Percentiles rank a stretch among this genome's conserved stretches.
Conservation (phyloP, 2,888 invertebrate species). For the Meliscaeva auricollis region DNA sequence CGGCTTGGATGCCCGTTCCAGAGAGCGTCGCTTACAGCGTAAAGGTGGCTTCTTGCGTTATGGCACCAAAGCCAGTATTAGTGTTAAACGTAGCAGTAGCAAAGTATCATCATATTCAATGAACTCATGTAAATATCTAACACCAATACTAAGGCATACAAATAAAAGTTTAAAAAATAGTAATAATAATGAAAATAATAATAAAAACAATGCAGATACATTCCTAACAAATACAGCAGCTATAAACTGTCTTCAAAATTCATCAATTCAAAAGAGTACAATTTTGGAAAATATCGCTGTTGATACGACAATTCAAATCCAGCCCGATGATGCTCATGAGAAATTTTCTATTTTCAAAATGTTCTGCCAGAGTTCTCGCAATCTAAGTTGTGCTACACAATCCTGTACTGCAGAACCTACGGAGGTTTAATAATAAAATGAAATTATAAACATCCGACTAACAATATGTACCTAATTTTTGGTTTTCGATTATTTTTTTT, state of each 20-base stretch:
- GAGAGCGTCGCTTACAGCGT: slow-evolving; percentile 80
- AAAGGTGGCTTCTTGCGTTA: slow-evolving; percentile 79
- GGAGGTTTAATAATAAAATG: slow-evolving; percentile 79
- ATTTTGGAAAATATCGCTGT: slow-evolving; percentile 66
- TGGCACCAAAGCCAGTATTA: slow-evolving; percentile 78
- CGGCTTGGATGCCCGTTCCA: slow-evolving; percentile 80
- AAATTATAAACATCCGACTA: neutral
- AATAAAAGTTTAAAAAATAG: slow-evolving; percentile 66
- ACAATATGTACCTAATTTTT: slow-evolving; percentile 46
- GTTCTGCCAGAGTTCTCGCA: slow-evolving; percentile 83
- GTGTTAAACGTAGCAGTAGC: slow-evolving; percentile 82
- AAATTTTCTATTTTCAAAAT: slow-evolving; percentile 81
- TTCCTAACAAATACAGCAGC: slow-evolving; percentile 55
- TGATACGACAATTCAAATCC: slow-evolving; percentile 75
- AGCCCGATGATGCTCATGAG: slow-evolving; percentile 67
- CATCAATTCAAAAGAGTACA: slow-evolving; percentile 54
- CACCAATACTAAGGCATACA: slow-evolving; percentile 78
- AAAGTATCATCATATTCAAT: slow-evolving; percentile 83
- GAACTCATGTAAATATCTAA: slow-evolving; percentile 82
- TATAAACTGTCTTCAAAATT: slow-evolving; percentile 49
- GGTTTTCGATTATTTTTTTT: slow-evolving; percentile 2
- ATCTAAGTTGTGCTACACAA: slow-evolving; percentile 80
- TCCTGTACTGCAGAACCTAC: slow-evolving; percentile 82
- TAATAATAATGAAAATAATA: slow-evolving; percentile 20
- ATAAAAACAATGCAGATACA: slow-evolving; percentile 59